Percentiles rank a stretch among this genome's conserved stretches.
Evolutionary conservation across 2,888 invertebrate genomes (phyloP).

Genomic region (Drosophila histrio): DNA sequence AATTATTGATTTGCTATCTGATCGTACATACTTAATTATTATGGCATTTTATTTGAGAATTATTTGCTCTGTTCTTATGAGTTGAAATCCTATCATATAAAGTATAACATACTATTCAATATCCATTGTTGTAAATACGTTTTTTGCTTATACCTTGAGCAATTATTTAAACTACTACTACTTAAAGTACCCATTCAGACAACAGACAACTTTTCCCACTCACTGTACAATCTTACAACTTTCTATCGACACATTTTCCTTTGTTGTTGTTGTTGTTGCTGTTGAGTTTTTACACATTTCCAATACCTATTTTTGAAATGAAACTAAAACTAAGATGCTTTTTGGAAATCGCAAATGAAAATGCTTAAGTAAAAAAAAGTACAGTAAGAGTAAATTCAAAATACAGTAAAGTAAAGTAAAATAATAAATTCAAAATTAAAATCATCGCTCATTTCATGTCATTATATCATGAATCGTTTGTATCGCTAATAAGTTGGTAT

Average conservation of each 20-base stretch:
- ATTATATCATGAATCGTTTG: slow-evolving; percentile 58
- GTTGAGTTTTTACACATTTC: slow-evolving; percentile 34
- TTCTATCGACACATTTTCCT: slow-evolving; percentile 41
- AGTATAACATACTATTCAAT: slow-evolving; percentile 35
- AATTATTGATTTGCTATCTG: slow-evolving; percentile 18
- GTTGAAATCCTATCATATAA: slow-evolving; percentile 32
- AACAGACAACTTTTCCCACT: slow-evolving; percentile 33
- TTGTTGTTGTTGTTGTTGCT: slow-evolving; percentile 15
- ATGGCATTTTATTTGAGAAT: slow-evolving; percentile 15
- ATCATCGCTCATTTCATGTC: slow-evolving; percentile 80
- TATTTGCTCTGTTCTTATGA: slow-evolving; percentile 18
- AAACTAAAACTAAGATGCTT: slow-evolving; percentile 84
- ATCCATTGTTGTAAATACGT: slow-evolving; percentile 68
- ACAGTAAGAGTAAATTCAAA: slow-evolving; percentile 30
- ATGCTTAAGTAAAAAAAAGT: slow-evolving; percentile 35
- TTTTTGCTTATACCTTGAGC: slow-evolving; percentile 61
- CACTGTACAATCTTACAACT: slow-evolving; percentile 15
- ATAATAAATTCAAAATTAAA: slow-evolving; percentile 56
- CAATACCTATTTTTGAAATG: slow-evolving; percentile 25
- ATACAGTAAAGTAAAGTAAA: slow-evolving; percentile 43
- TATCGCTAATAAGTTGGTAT: slow-evolving; percentile 72
- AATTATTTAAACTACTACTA: slow-evolving; percentile 23
- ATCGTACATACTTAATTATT: slow-evolving; percentile 9
- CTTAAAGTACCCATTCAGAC: slow-evolving; percentile 31
- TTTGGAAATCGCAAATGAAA: slow-evolving; percentile 82